Percentiles rank a stretch among this genome's conserved stretches.
Conservation (phyloP, 2,888 invertebrate genomes). For the Koerneria pararmatus region DNA sequence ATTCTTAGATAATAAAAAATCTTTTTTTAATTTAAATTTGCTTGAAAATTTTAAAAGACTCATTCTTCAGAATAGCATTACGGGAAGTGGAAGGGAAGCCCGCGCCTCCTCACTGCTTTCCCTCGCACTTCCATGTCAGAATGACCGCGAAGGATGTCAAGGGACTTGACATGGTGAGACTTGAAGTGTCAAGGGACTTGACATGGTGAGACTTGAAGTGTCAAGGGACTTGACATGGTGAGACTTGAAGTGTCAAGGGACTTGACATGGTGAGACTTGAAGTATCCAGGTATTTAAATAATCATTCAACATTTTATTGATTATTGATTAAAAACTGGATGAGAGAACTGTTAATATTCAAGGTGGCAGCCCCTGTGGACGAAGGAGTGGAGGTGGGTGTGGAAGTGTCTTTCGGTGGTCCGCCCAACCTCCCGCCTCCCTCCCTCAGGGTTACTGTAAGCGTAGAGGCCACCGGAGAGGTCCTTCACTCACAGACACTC, state of each 20-base stretch:
- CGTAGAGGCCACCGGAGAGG: background rate
- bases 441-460: background rate
- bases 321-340: too few species aligned
- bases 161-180: slow-evolving; percentile 34
- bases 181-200: too few species aligned
- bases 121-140: slow-evolving; percentile 32
- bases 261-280: too few species aligned
- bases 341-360: background rate
- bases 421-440: background rate
- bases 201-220: too few species aligned
- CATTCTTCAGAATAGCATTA: slow-evolving; percentile 11
- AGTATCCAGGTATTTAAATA: too few species aligned
- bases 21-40: too few species aligned
- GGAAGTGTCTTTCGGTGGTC: background rate
- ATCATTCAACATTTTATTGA: too few species aligned
- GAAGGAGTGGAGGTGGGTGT: slow-evolving; percentile 19
- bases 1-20: too few species aligned
- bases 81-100: background rate
- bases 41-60: too few species aligned
- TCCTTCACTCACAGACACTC: too few species aligned
- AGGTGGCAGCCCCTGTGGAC: slow-evolving; percentile 22
- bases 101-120: slow-evolving; percentile 37
- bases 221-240: too few species aligned
- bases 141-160: slow-evolving; percentile 41
- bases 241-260: too few species aligned